phyloP scores from a whole-genome alignment of 2,113 vertebrate species.

The Zapornia atra region DNA sequence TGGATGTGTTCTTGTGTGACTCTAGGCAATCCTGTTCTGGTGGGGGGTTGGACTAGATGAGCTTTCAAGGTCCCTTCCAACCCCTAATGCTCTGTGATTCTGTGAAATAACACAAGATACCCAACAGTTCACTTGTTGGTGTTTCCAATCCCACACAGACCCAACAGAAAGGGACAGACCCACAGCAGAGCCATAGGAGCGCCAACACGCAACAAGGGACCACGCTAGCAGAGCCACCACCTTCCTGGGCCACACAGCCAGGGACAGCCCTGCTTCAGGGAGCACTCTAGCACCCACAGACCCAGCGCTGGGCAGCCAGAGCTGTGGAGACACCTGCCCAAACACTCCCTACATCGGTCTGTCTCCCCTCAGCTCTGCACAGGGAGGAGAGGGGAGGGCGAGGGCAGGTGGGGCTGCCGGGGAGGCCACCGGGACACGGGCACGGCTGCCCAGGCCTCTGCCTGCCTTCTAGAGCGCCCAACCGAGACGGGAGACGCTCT shows the following conservation, averaged over 20 bases:
- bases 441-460: no score
- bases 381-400: fast-evolving
- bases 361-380: fast-evolving
- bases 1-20: no score
- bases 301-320: fast-evolving
- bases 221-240: fast-evolving
- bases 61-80: no score
- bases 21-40: no score
- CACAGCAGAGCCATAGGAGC: no score
- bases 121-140: fast-evolving
- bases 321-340: fast-evolving
- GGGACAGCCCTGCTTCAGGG: fast-evolving
- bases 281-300: fast-evolving
- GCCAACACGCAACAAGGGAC: fast-evolving
- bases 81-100: no score
- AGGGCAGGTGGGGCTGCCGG: fast-evolving
- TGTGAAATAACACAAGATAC: background rate
- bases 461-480: fast-evolving
- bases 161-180: fast-evolving
- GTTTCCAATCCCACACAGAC: background rate
- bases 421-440: fast-evolving
- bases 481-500: fast-evolving
- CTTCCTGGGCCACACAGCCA: fast-evolving
- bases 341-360: fast-evolving
- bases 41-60: no score